Evolutionary conservation across 2,797 vertebrate genomes (phyloP), one percentile per base, ranked within the genome.

Genomic region (Parotocinclus haroldoi): DNA sequence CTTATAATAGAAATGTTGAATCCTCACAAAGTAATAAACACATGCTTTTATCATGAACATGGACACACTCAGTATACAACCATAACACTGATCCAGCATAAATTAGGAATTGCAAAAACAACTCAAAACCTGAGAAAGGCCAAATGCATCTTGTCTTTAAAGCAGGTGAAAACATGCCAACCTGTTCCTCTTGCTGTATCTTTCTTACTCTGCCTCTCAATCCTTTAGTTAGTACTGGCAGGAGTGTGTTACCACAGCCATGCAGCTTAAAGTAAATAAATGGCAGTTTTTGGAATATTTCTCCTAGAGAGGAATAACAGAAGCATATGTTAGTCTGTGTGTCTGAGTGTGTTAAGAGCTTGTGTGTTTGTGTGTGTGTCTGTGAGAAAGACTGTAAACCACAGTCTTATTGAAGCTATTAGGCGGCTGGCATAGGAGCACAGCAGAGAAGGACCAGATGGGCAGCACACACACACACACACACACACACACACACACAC

Each of bases 351-450:
- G 68, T 82, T 77, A 82, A 27, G 27, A 27, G 27, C 5, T 27
- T 27, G 79, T 79, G 74, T 76, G 66, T 78, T 81, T 71, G 73
- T 76, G 57, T 45, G 77, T 78, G 79, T 76, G 79, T 27, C 27
- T 76, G 67, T 78, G 38, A 60, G 69, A 61, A 66, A 52, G 64
- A 84, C 85, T 85, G 83, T 85, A 88, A 89, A 89, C 90, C 88
- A 82, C 88, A 89, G 84, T 82, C 87, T 89, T 89, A 88, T 88
- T 90, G 89, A 83, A 89, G 83, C 86, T 86, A 88, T 91, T 89
- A 88, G 79, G 81, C 84, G 78, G 81, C 83, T 89, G 85, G 85
- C 82, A 82, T 82, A 81, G 77, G 71, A 76, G 82, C 72, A 79
- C 76, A 83, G 80, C 77, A 86, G 85, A 86, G 81, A 86, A 83